phyloP scores from a whole-genome alignment of 2,888 invertebrate genomes.

The Mechanitis mazaeus region DNA sequence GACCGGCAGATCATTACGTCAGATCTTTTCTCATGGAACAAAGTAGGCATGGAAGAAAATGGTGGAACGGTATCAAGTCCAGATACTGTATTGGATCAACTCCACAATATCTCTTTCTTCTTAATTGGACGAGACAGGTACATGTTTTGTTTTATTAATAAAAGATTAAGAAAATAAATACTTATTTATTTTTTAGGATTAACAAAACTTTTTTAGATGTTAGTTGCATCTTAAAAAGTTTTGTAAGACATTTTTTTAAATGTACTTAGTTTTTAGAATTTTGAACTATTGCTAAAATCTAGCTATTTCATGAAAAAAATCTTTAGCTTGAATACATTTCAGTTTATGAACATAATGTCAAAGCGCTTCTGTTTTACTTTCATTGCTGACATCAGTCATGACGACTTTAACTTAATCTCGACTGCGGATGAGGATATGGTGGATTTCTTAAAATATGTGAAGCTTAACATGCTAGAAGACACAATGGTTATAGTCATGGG shows the following conservation, averaged over 20 bases:
- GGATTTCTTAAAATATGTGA: conserved; percentile 79
- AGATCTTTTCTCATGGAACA: conserved; percentile 86
- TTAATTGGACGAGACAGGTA: conserved; percentile 81
- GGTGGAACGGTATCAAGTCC: conserved; percentile 62
- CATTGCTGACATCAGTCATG: conserved; percentile 92
- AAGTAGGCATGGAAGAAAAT: conserved; percentile 31
- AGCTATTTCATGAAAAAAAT: background rate
- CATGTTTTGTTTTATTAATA: conserved; percentile 26
- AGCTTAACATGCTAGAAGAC: conserved; percentile 80
- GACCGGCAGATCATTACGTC: conserved; percentile 94
- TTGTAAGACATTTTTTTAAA: too few relatives aligned
- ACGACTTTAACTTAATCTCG: conserved; percentile 87
- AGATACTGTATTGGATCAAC: conserved; percentile 78
- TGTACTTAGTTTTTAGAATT: too few relatives aligned
- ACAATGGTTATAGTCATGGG: conserved; percentile 93
- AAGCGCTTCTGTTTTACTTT: conserved; percentile 91
- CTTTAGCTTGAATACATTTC: conserved; percentile 17
- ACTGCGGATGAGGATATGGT: conserved; percentile 85
- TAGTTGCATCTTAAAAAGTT: too few relatives aligned
- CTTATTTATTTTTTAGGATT: too few relatives aligned
- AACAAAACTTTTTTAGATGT: too few relatives aligned
- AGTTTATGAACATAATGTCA: conserved; percentile 51
- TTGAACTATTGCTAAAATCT: too few relatives aligned
- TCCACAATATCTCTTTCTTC: conserved; percentile 82
- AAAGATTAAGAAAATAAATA: too few relatives aligned